Evolutionary conservation across 2,888 invertebrate genomes (phyloP), one percentile per base, ranked within the genome.

Genomic region (Pyrrhosoma nymphula): DNA sequence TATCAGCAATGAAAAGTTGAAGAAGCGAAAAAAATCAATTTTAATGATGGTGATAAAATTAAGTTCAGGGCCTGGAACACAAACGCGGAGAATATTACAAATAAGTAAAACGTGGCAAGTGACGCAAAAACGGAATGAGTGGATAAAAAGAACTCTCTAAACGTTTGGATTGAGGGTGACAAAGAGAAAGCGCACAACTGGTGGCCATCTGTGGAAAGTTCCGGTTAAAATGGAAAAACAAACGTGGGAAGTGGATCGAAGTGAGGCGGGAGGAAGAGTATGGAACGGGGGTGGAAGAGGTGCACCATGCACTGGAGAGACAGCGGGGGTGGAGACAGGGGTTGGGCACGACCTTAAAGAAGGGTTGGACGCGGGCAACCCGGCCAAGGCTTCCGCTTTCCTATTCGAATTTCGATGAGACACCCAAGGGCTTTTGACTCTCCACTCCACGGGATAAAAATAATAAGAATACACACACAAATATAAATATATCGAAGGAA

Each of bases 401-500:
- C n/a, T 69, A 3, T 69, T 69, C n/a, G 69, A 69, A 69, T 69
- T 69, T 69, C 69, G 69, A 69, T 69, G 69, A 69, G 69, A 69
- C n/a, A n/a, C 69, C 23, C 69, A 6, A 69, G 69, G n/a, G 69
- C 69, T 69, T 69, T 69, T 69, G 26, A 0, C n/a, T n/a, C n/a
- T 69, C 26, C 69, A n/a, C 26, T 69, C 47, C 47, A 47, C 0
- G 69, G n/a, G n/a, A 69, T 69, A 69, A 69, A 69, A 69, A n/a
- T 69, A 69, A 60, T 60, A 60, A 60, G 16, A 60, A 60, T 20
- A 60, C 47, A 47, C 4, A 8, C 47, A 47, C 47, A 47, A 8
- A 47, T 8, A 60, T 2, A 18, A 60, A 60, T n/a, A n/a, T 26
- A n/a, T 23, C 8, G 10, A 26, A 69, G 69, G 69, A 23, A 26